A percentile compares a stretch with the other conserved stretches of the same genome.
These are phyloP conservation scores for Okapia johnstoni DNA, from an alignment of 2,113 vertebrate species.

Conservation along the genomic window DNA sequence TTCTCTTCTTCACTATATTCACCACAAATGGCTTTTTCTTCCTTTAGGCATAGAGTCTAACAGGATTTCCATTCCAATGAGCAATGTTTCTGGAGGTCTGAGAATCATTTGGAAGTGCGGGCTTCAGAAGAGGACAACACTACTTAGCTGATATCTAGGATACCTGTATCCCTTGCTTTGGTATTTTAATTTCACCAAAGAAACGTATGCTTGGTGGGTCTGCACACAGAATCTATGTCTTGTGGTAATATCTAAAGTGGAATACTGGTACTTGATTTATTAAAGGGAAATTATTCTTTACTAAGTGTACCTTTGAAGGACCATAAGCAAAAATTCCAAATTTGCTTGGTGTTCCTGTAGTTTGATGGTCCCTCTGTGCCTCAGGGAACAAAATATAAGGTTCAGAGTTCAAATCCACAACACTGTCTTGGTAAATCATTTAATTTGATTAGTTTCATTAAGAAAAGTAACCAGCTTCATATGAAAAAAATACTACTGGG, in stretches of 20 bases:
- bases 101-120: background rate
- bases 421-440: background rate
- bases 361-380: background rate
- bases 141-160: background rate
- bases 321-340: background rate
- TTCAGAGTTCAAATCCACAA: background rate
- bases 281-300: background rate
- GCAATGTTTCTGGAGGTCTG: background rate
- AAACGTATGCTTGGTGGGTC: background rate
- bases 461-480: background rate
- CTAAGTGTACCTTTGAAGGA: background rate
- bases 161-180: background rate
- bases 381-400: background rate
- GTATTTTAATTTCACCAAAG: conserved; percentile 38
- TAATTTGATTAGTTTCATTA: background rate
- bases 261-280: background rate
- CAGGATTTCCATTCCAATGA: background rate
- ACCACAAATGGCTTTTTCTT: background rate
- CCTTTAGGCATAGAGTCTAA: background rate
- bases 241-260: background rate
- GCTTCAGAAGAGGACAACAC: background rate
- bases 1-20: background rate
- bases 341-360: background rate
- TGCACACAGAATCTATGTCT: background rate
- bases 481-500: background rate